Conservation (phyloP, 2,797 vertebrate species). For the Urosaurus nigricauda region DNA sequence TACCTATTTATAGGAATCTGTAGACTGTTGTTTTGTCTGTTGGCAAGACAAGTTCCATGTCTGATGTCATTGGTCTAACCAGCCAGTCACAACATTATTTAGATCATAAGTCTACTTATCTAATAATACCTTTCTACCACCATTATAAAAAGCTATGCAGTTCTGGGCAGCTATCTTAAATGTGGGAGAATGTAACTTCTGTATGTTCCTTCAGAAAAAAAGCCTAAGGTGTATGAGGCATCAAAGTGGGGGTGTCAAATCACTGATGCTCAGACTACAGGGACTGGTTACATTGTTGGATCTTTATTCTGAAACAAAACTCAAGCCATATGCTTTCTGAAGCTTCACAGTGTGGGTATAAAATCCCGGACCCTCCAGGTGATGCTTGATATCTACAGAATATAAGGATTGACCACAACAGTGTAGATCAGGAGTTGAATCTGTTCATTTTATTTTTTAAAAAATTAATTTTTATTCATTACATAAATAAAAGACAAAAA, state of each 20-base stretch:
- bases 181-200: neutral
- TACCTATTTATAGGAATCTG: neutral
- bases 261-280: no score
- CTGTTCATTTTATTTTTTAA: neutral
- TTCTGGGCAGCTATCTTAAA: neutral
- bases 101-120: no score
- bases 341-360: neutral
- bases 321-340: neutral
- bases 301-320: neutral
- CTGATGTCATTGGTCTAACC: no score
- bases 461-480: no score
- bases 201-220: no score
- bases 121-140: neutral
- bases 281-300: neutral
- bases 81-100: no score
- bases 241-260: no score
- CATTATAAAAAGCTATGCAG: neutral
- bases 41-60: no score
- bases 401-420: neutral
- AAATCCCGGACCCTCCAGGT: neutral
- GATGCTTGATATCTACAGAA: neutral
- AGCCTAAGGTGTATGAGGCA: no score
- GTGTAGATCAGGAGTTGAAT: neutral
- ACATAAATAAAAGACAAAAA: no score
- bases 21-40: no score